phyloP scores from a whole-genome alignment of 2,888 invertebrate species.

The Drosophila suboccidentalis region DNA sequence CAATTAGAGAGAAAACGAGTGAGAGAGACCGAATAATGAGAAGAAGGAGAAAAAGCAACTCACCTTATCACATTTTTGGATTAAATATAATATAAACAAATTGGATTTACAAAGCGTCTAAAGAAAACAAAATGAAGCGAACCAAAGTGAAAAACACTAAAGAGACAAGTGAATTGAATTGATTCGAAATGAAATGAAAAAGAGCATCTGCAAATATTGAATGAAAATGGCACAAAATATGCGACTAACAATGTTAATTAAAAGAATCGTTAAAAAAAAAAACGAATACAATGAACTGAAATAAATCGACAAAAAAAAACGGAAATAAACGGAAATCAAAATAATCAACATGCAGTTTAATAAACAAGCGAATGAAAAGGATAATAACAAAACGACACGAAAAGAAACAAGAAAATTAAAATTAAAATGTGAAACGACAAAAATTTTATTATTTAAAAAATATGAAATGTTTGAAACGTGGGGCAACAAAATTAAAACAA shows the following conservation, averaged over 20 bases:
- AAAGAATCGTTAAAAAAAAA: neutral
- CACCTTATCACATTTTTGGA: constrained; percentile 1
- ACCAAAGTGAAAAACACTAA: neutral
- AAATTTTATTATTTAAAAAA: neutral
- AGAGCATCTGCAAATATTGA: neutral
- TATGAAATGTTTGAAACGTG: neutral
- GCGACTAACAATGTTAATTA: neutral
- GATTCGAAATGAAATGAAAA: neutral
- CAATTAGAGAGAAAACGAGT: constrained; percentile 35
- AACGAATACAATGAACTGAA: neutral
- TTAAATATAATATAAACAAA: constrained; percentile 19
- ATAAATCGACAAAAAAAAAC: neutral
- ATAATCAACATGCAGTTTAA: constrained; percentile 2
- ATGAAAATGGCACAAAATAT: neutral
- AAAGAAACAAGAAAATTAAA: neutral
- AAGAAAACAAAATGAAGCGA: neutral
- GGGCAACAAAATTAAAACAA: too few species aligned
- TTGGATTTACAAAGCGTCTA: constrained; percentile 11
- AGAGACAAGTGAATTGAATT: neutral
- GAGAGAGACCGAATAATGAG: neutral
- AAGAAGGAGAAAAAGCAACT: neutral
- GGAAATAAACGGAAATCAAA: constrained; percentile 7
- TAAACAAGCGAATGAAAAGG: neutral
- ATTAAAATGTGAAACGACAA: neutral
- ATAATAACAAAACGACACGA: neutral